Evolutionary conservation across 1,140 invertebrate genomes (phyloP), one percentile per base, ranked within the genome.

Genomic region (Eupristina koningsbergeri): DNA sequence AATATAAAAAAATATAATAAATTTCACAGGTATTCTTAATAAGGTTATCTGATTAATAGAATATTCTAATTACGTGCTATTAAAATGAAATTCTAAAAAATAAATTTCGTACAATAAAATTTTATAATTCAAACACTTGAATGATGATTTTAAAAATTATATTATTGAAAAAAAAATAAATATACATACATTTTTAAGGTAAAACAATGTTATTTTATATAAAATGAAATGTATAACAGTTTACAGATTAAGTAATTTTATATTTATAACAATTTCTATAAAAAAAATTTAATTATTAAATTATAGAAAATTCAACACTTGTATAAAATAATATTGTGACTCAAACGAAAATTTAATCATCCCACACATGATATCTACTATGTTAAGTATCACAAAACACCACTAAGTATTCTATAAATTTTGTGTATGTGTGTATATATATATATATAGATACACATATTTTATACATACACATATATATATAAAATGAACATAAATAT

Each of bases 41-140:
- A 29, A 63, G 58, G 58, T 63, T 63, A 63, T 63, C 58, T 63
- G n/a, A 63, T 63, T n/a, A 63, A 63, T 29, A 63, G 29, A 29
- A 63, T 63, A 29, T 63, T 9, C 11, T 53, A 53, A 17, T 53
- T 9, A 17, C 9, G 11, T 53, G 17, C 17, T 17, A 53, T 19
- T n/a, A n/a, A n/a, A n/a, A n/a, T n/a, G n/a, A n/a, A 17, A 53
- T 15, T 17, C 19, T 53, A 53, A 53, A 19, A 17, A 63, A 63
- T 29, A 63, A n/a, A n/a, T n/a, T 63, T 29, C 22, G 13, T n/a
- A n/a, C n/a, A n/a, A n/a, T 8, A 63, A 63, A 63, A 63, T 29
- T 63, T 13, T 29, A 63, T 29, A 63, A 29, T 29, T 63, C 26
- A 26, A 29, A 13, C 22, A 29, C 13, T 63, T 63, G 6, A 53